Percentiles rank a stretch among this genome's conserved stretches.
These are phyloP conservation scores for Dromiciops gliroides DNA, from an alignment of 2,113 vertebrate genomes.

Conservation along the genomic window DNA sequence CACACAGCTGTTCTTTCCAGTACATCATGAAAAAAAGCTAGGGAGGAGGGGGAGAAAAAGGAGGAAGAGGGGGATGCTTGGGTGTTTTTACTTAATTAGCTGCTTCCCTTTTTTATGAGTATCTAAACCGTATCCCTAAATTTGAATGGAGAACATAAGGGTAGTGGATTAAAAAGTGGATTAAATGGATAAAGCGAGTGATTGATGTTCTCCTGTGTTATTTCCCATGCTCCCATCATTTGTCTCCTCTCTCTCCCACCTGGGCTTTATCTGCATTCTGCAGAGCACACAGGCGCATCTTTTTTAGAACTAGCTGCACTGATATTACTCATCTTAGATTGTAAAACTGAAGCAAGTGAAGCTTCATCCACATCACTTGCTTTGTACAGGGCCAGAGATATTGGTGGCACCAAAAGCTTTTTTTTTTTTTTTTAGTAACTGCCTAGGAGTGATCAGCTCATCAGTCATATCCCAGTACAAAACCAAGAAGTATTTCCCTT, in stretches of 20 bases:
- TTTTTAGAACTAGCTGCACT: not conserved
- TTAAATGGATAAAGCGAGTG: not conserved
- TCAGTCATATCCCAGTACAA: not conserved
- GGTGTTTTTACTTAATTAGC: not conserved
- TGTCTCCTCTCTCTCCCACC: not conserved
- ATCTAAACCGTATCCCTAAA: not conserved
- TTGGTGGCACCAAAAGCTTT: slow-evolving; percentile 12
- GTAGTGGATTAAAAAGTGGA: not conserved
- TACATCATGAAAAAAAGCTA: not conserved
- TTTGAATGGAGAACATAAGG: not conserved
- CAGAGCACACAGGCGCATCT: not conserved
- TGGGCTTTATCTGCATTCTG: not conserved
- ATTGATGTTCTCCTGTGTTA: slow-evolving; percentile 17
- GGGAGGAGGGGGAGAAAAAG: not conserved
- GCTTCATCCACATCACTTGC: not conserved
- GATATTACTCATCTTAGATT: slow-evolving; percentile 2
- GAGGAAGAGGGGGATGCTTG: not conserved
- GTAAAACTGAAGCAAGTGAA: not conserved
- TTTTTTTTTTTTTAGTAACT: too few relatives aligned
- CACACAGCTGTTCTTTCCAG: not conserved
- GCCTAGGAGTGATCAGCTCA: not conserved
- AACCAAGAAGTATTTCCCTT: slow-evolving; percentile 2
- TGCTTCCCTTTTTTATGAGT: not conserved
- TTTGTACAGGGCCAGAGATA: not conserved
- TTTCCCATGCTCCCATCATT: not conserved